A percentile compares a stretch with the other conserved stretches of the same genome.
Conservation (phyloP, 2,113 vertebrate genomes). For the Nettapus auritus region DNA sequence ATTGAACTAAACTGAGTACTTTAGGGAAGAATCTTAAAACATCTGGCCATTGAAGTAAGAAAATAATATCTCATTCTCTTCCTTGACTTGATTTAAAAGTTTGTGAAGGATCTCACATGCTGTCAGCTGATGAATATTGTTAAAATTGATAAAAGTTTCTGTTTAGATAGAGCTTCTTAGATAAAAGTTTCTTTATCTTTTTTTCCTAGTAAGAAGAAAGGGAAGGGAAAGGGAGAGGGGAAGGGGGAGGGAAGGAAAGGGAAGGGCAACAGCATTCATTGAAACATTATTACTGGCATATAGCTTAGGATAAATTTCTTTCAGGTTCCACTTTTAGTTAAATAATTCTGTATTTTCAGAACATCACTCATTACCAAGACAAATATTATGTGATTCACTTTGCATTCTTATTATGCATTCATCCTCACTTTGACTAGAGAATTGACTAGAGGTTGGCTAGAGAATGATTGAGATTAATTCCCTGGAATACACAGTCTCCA, state of each 20-base stretch:
- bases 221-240: no score
- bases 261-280: neutral
- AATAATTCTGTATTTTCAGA: neutral
- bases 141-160: neutral
- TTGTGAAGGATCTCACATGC: neutral
- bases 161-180: no score
- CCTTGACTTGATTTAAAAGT: neutral
- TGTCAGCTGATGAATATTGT: neutral
- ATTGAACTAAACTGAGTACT: neutral
- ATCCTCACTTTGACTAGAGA: no score
- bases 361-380: neutral
- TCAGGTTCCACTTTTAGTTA: neutral
- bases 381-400: neutral
- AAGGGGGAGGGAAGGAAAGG: no score
- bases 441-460: neutral
- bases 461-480: constrained; percentile 1
- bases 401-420: neutral
- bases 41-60: neutral
- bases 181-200: no score
- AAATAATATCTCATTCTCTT: neutral
- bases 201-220: no score
- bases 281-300: neutral
- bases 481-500: neutral
- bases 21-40: neutral
- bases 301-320: neutral